phyloP scores from a whole-genome alignment of 2,113 vertebrate species.

The Microtus pennsylvanicus region DNA sequence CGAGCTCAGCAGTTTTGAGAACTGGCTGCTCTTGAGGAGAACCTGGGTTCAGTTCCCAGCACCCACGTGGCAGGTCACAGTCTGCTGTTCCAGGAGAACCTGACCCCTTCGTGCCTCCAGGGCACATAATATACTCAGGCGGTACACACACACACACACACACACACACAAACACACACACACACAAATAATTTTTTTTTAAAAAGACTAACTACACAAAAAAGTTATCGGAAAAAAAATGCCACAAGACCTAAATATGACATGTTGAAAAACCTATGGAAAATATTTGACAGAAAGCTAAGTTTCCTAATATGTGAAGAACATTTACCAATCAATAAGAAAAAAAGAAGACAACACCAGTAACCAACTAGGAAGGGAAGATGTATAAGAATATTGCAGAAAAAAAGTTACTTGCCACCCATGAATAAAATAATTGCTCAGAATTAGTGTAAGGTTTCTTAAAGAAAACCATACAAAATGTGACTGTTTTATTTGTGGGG shows the following conservation, averaged over 20 bases:
- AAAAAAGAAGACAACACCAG: background rate
- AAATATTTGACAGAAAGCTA: background rate
- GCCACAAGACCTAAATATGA: background rate
- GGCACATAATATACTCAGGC: background rate
- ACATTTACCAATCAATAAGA: background rate
- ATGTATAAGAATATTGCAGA: background rate
- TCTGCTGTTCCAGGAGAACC: background rate
- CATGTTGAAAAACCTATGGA: background rate
- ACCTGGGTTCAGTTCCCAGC: background rate
- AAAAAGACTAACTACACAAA: background rate
- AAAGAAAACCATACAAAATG: background rate
- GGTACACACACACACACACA: no score
- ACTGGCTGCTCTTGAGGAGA: background rate
- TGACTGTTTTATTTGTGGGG: background rate
- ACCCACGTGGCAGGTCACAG: background rate
- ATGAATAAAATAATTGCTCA: background rate
- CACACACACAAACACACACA: no score
- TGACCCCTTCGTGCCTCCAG: background rate
- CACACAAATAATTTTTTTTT: background rate
- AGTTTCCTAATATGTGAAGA: background rate
- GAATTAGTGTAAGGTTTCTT: slow-evolving; percentile 20
- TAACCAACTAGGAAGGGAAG: background rate
- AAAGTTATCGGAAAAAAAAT: background rate
- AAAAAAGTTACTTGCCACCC: background rate
- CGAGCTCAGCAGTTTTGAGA: background rate